Evolutionary conservation across 2,888 invertebrate genomes (phyloP).

Genomic region (Teleogryllus oceanicus): DNA sequence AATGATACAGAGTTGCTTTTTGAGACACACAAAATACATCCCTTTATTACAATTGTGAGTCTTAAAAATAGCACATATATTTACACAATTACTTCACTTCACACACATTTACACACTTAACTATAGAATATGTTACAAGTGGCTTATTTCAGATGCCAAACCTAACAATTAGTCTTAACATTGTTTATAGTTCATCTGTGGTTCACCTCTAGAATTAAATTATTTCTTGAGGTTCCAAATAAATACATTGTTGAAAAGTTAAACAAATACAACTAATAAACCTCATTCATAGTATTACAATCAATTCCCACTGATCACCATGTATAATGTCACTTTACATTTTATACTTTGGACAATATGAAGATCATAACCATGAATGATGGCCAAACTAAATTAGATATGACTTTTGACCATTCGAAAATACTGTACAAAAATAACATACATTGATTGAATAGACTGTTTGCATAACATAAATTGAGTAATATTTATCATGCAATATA

Average conservation of each 20-base stretch:
- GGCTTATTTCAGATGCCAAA: no score
- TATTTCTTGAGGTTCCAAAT: no score
- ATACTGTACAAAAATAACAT: background rate
- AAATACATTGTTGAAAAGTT: background rate
- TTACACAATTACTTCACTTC: background rate
- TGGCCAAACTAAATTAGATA: background rate
- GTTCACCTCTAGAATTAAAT: no score
- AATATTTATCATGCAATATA: background rate
- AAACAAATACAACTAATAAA: background rate
- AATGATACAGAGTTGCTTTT: background rate
- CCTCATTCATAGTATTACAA: no score
- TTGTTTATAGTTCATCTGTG: no score
- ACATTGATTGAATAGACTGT: background rate
- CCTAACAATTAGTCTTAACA: no score
- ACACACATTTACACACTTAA: background rate
- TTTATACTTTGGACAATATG: no score
- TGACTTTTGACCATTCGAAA: background rate
- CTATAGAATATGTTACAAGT: background rate
- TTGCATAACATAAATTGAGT: background rate
- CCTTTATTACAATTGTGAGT: conserved; percentile 18
- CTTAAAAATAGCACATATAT: background rate
- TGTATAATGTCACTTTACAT: no score
- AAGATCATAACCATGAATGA: background rate
- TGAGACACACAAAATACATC: background rate
- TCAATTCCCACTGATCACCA: no score